Percentiles rank a stretch among this genome's conserved stretches.
Conservation (phyloP, 2,113 vertebrate genomes). For the Cochlearius cochlearius region DNA sequence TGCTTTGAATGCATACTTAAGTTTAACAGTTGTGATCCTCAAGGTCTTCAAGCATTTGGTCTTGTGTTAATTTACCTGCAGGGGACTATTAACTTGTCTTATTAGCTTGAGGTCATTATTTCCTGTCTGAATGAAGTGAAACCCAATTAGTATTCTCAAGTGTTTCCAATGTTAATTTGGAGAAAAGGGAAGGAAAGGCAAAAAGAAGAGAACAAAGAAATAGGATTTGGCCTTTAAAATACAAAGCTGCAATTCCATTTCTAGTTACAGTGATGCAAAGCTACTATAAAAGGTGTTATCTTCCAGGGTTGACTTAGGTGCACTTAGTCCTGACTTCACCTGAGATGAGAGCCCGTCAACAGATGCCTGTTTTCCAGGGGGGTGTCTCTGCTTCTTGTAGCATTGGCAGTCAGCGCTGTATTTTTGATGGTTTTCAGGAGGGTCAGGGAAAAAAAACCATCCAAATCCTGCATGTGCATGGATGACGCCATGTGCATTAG, state of each 20-base stretch:
- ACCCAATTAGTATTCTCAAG: conserved; percentile 47
- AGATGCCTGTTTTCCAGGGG: background rate
- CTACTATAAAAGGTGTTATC: background rate
- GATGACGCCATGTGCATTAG: background rate
- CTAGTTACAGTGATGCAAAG: background rate
- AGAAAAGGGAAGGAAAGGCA: background rate
- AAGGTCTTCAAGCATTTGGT: conserved; percentile 52
- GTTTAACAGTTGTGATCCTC: conserved; percentile 10
- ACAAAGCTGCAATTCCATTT: background rate
- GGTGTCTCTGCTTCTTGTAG: background rate
- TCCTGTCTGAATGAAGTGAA: conserved; percentile 49
- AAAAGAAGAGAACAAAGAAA: background rate
- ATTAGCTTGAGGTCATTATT: conserved; percentile 62
- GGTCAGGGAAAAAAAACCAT: background rate
- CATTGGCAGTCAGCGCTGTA: background rate
- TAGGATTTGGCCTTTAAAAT: background rate
- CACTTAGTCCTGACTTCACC: background rate
- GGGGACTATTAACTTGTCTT: conserved; percentile 57
- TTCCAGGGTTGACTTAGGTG: background rate
- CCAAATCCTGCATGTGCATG: background rate
- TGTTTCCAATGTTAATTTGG: conserved; percentile 41
- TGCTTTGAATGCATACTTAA: conserved; percentile 28
- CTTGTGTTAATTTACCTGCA: conserved; percentile 52
- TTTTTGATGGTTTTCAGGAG: background rate
- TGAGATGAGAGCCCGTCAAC: background rate